phyloP scores from a whole-genome alignment of 2,113 vertebrate species.

The Pomatorhinus ruficollis region DNA sequence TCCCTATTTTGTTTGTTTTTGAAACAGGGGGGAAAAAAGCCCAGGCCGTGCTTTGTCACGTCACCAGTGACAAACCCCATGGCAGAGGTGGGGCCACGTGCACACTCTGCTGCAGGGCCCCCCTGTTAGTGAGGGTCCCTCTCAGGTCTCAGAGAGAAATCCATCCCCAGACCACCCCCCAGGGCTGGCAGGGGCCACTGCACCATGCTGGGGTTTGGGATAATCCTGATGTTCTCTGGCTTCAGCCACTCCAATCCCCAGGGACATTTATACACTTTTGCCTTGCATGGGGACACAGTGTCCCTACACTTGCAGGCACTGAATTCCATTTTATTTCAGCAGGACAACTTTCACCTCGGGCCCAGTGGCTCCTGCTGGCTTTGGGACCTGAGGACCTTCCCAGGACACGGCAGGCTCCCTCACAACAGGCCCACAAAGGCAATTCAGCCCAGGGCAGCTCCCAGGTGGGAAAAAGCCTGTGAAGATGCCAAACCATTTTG shows the following conservation, averaged over 20 bases:
- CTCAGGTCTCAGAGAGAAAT: not conserved
- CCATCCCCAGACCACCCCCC: not conserved
- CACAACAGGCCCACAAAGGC: not conserved
- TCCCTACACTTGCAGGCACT: not conserved
- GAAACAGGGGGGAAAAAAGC: not conserved
- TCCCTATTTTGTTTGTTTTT: conserved; percentile 54
- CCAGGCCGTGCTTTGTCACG: not conserved
- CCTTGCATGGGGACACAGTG: not conserved
- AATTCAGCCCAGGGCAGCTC: not conserved
- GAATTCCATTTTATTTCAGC: not conserved
- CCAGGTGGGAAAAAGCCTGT: not conserved
- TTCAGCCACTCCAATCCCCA: not conserved
- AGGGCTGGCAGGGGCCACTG: not conserved
- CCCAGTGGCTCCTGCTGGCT: not conserved
- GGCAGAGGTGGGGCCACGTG: not conserved
- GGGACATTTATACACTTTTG: accelerated
- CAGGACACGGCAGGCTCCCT: too few species aligned
- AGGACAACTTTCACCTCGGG: not conserved
- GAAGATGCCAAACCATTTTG: not conserved
- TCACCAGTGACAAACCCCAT: not conserved
- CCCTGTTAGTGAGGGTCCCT: not conserved
- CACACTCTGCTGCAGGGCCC: not conserved
- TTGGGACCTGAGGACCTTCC: too few species aligned
- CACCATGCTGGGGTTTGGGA: not conserved
- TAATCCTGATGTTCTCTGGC: accelerated